phyloP scores from a whole-genome alignment of 2,113 vertebrate species.

The Malurus alboscapulatus region DNA sequence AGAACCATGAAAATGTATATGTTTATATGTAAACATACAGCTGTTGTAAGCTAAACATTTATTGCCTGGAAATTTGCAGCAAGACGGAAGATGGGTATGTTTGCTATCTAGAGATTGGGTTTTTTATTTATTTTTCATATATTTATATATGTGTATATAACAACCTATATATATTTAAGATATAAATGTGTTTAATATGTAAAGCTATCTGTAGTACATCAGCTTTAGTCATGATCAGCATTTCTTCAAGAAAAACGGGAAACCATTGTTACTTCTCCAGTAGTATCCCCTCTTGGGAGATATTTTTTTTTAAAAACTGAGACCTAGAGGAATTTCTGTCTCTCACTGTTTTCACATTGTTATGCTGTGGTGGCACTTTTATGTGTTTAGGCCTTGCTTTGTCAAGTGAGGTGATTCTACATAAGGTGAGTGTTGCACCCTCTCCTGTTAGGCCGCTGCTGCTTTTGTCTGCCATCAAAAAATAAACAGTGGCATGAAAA shows the following conservation, averaged over 20 bases:
- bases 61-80: background rate
- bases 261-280: background rate
- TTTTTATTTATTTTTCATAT: background rate
- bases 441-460: background rate
- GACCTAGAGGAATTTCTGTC: background rate
- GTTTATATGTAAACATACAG: background rate
- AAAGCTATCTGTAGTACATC: background rate
- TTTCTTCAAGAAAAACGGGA: background rate
- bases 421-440: background rate
- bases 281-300: background rate
- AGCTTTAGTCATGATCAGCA: background rate
- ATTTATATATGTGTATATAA: background rate
- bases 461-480: background rate
- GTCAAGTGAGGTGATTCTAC: background rate
- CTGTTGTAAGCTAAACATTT: background rate
- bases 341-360: background rate
- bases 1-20: background rate
- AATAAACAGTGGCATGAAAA: background rate
- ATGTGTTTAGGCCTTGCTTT: background rate
- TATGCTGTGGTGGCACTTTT: background rate
- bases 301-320: background rate
- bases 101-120: background rate
- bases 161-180: background rate
- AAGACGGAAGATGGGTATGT: background rate
- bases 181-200: background rate